Evolutionary conservation across 2,888 invertebrate species (phyloP).

Genomic region (Mythimna impura): DNA sequence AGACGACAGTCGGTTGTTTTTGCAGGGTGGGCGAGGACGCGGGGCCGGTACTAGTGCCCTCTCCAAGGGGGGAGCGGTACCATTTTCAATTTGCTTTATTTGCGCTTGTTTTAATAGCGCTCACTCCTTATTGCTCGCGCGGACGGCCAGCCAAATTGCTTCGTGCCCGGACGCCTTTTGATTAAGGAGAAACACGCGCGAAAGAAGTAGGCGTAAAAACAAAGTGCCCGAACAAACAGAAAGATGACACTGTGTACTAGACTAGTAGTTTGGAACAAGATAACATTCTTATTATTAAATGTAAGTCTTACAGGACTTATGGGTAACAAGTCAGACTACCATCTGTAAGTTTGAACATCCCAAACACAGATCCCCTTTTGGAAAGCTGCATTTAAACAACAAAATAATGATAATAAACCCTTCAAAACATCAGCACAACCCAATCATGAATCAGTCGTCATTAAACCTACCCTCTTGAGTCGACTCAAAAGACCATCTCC

Average conservation of each 20-base stretch:
- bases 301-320: background rate
- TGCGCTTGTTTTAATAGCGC: conserved; percentile 90
- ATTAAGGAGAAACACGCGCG: conserved; percentile 84
- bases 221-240: conserved; percentile 74
- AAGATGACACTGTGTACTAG: conserved; percentile 24
- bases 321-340: no score
- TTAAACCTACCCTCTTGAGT: background rate
- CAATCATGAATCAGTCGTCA: background rate
- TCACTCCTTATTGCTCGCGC: conserved; percentile 87
- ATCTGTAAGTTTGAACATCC: background rate
- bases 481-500: conserved; percentile 8
- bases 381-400: background rate
- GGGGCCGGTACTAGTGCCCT: conserved; percentile 72
- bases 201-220: conserved; percentile 80
- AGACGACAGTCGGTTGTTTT: conserved; percentile 80
- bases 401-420: conserved; percentile 9
- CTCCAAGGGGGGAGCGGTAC: conserved; percentile 79
- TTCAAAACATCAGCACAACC: conserved; percentile 7
- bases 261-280: conserved; percentile 8
- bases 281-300: conserved; percentile 2
- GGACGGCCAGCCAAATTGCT: conserved; percentile 88
- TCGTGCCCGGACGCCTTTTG: conserved; percentile 88
- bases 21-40: conserved; percentile 73
- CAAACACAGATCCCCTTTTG: background rate
- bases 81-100: conserved; percentile 90